Percentiles rank a stretch among this genome's conserved stretches.
Evolutionary conservation across 2,797 vertebrate species (phyloP).

Genomic region (Thaleichthys pacificus): DNA sequence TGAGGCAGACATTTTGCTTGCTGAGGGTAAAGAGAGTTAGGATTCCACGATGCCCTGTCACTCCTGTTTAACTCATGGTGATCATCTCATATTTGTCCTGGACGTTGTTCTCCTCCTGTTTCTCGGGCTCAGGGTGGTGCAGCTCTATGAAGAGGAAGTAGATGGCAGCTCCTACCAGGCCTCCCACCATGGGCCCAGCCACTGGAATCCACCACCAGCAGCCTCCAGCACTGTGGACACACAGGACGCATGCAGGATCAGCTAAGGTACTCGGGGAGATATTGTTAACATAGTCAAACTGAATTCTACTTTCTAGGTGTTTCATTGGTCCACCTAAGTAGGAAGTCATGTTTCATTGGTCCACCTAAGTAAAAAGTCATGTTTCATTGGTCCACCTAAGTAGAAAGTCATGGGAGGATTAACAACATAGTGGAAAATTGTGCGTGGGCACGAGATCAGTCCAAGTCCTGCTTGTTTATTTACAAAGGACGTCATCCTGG

Average conservation of each 20-base stretch:
- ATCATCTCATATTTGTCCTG: conserved; percentile 87
- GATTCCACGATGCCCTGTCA: neutral
- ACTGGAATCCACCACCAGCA: conserved; percentile 97
- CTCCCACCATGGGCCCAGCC: conserved; percentile 89
- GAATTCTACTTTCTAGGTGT: no score
- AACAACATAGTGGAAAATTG: neutral
- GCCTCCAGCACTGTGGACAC: conserved; percentile 78
- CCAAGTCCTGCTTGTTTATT: neutral
- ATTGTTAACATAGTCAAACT: no score
- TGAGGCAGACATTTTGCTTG: neutral
- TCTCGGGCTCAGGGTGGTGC: conserved; percentile 80
- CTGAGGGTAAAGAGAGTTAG: conserved; percentile 22
- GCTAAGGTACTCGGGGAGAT: no score
- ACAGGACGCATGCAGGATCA: conserved; percentile 18
- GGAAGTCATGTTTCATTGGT: no score
- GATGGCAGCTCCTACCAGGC: conserved; percentile 79
- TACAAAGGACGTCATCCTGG: neutral
- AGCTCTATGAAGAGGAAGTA: conserved; percentile 88
- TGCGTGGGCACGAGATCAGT: neutral
- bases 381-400: no score
- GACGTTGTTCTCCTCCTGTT: conserved; percentile 65
- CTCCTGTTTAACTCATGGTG: conserved; percentile 67
- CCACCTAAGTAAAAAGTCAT: no score
- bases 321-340: no score
- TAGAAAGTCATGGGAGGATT: neutral